These are phyloP conservation scores for Caenorhabditis angaria DNA, from an alignment of 2,888 invertebrate genomes.

Conservation along the genomic window DNA sequence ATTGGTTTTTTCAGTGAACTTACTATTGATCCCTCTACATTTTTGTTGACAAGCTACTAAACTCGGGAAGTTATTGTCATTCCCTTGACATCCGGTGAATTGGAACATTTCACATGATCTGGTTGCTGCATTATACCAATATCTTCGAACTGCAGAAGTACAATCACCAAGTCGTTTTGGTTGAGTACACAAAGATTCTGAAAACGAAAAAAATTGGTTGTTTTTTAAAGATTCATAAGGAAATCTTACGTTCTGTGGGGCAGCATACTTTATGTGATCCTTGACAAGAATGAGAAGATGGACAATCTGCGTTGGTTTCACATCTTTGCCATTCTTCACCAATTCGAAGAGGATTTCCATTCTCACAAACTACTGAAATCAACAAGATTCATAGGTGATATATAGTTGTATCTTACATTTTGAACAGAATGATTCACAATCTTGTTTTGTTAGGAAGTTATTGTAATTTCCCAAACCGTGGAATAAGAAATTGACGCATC, in stretches of 20 bases:
- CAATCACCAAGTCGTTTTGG: slow-evolving; percentile 68
- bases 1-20: background rate
- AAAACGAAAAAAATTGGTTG: slow-evolving; percentile 4
- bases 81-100: slow-evolving; percentile 61
- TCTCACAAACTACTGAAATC: slow-evolving; percentile 65
- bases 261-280: slow-evolving; percentile 68
- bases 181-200: slow-evolving; percentile 67
- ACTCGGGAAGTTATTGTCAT: slow-evolving; percentile 63
- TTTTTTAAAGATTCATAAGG: background rate
- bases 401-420: slow-evolving; percentile 48
- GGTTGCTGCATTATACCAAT: slow-evolving; percentile 68
- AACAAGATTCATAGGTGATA: background rate
- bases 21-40: slow-evolving; percentile 63
- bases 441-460: slow-evolving; percentile 67
- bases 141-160: slow-evolving; percentile 60
- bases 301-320: slow-evolving; percentile 62
- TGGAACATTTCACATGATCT: slow-evolving; percentile 63
- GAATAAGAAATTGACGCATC: slow-evolving; percentile 66
- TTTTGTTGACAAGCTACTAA: slow-evolving; percentile 64
- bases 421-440: slow-evolving; percentile 67
- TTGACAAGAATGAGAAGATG: slow-evolving; percentile 62
- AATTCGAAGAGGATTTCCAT: slow-evolving; percentile 66
- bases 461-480: slow-evolving; percentile 69
- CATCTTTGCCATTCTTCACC: slow-evolving; percentile 70
- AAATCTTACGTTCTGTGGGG: slow-evolving; percentile 63